Conservation (phyloP, 2,888 invertebrate species). For the Nephrocerus scutellatus region DNA sequence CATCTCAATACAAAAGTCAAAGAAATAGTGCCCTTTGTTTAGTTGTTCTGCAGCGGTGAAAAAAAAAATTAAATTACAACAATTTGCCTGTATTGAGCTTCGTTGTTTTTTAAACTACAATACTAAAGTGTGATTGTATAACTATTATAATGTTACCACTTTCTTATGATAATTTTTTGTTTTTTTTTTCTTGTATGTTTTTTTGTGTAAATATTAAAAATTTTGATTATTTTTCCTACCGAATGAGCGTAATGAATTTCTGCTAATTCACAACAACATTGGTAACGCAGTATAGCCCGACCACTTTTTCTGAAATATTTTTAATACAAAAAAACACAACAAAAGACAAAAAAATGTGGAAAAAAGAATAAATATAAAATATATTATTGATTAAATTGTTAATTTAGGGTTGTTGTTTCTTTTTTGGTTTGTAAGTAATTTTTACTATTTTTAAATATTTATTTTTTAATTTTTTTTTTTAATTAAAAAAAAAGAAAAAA, state of each 20-base stretch:
- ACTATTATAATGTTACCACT: no score
- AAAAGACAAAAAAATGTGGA: conserved; percentile 20
- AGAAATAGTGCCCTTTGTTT: no score
- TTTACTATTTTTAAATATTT: conserved; percentile 14
- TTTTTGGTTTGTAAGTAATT: conserved; percentile 1
- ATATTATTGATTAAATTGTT: conserved; percentile 14
- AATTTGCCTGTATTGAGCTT: no score
- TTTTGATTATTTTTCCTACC: conserved; percentile 39
- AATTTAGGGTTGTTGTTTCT: conserved; percentile 2
- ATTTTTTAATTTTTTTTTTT: conserved; percentile 20
- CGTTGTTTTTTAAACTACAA: no score
- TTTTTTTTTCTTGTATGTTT: conserved; percentile 18
- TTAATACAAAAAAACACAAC: conserved; percentile 21
- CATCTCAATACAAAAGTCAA: no score
- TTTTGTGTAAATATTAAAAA: conserved; percentile 18
- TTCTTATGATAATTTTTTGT: no score
- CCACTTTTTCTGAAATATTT: conserved; percentile 49
- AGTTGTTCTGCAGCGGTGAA: no score
- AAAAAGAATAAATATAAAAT: conserved; percentile 15
- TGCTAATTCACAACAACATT: conserved; percentile 50
- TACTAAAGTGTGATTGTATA: no score
- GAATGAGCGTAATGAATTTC: conserved; percentile 49
- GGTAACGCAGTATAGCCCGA: conserved; percentile 49
- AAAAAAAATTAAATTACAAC: no score
- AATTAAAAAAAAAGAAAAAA: conserved; percentile 17